phyloP scores from a whole-genome alignment of 2,797 vertebrate species.

The Sebastes oblongus region DNA sequence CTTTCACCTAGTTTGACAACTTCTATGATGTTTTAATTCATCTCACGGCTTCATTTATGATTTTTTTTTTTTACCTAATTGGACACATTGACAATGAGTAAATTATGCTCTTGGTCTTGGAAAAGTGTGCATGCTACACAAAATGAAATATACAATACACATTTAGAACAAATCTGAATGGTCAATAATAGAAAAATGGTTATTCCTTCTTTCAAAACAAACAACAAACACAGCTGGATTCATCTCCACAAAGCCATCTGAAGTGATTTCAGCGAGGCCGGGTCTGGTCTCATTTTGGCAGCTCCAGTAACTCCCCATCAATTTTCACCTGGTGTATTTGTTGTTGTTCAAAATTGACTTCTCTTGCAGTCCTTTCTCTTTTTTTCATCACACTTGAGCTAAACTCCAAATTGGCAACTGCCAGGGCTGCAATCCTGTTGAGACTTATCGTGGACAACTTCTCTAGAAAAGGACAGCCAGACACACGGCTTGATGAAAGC shows the following conservation, averaged over 20 bases:
- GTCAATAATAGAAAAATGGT: background rate
- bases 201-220: background rate
- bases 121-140: background rate
- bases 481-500: background rate
- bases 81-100: background rate
- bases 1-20: background rate
- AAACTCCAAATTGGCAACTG: slow-evolving; percentile 26
- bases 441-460: background rate
- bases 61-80: background rate
- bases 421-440: background rate
- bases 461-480: background rate
- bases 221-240: slow-evolving; percentile 19
- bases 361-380: background rate
- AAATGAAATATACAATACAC: background rate
- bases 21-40: background rate
- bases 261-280: background rate
- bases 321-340: slow-evolving; percentile 6
- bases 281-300: slow-evolving; percentile 14
- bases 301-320: slow-evolving; percentile 1
- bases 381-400: slow-evolving; percentile 1
- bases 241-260: background rate
- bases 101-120: background rate
- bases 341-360: slow-evolving; percentile 25
- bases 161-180: background rate
- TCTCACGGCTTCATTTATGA: background rate